Evolutionary conservation across 2,113 vertebrate species (phyloP).

Genomic region (Equus przewalskii): DNA sequence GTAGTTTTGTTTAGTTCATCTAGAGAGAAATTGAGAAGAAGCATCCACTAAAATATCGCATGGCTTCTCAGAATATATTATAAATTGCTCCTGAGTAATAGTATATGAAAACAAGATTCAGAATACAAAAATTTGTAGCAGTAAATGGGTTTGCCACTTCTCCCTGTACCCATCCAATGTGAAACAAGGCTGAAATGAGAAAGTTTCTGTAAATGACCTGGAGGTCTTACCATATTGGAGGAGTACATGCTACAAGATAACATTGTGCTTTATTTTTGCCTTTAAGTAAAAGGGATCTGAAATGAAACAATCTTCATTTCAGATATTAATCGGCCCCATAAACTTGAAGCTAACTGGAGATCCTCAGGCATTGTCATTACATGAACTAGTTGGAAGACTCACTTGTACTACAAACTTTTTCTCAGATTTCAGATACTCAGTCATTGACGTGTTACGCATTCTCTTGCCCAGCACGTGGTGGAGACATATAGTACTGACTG

Average conservation of each 20-base stretch:
- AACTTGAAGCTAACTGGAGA: constrained; percentile 56
- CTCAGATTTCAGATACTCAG: constrained; percentile 43
- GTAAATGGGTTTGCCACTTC: not conserved
- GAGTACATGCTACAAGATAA: constrained; percentile 43
- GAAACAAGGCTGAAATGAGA: not conserved
- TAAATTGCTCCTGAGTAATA: not conserved
- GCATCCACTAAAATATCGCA: not conserved
- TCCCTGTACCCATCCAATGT: not conserved
- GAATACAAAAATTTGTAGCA: not conserved
- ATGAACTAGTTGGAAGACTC: constrained; percentile 52
- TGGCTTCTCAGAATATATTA: constrained; percentile 14
- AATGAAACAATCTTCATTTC: constrained; percentile 68
- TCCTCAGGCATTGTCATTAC: constrained; percentile 36
- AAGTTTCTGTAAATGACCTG: not conserved
- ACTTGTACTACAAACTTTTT: not conserved
- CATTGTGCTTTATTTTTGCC: constrained; percentile 50
- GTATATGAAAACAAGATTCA: not conserved
- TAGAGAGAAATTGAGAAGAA: constrained; percentile 55
- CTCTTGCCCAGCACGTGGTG: not conserved
- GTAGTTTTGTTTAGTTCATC: constrained; percentile 39
- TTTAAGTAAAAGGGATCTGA: constrained; percentile 60
- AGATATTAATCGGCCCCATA: constrained; percentile 50
- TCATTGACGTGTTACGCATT: not conserved
- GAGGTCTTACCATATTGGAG: not conserved
- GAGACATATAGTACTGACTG: not conserved